A percentile compares a stretch with the other conserved stretches of the same genome.
Conservation (phyloP, 1,140 invertebrate genomes). For the Metaphire vulgaris region DNA sequence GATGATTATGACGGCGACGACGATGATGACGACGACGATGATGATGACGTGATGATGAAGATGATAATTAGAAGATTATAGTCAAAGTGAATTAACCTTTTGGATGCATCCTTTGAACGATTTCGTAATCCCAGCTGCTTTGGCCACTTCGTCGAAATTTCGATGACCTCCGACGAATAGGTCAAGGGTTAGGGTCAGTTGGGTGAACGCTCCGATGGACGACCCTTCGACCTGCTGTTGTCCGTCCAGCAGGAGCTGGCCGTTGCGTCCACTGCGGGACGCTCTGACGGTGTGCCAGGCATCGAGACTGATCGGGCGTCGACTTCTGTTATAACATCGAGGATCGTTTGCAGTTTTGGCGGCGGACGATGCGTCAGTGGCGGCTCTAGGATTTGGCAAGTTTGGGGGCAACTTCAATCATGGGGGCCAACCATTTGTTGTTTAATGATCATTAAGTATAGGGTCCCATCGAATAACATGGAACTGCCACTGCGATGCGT, state of each 20-base stretch:
- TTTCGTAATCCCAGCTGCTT: conserved; percentile 62
- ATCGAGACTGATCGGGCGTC: conserved; percentile 64
- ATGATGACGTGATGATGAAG: too few relatives aligned
- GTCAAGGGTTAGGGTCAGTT: conserved; percentile 74
- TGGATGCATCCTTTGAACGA: conserved; percentile 82
- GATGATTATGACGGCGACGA: too few relatives aligned
- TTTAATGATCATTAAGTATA: too few relatives aligned
- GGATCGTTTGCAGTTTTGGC: too few relatives aligned
- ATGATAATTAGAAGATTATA: too few relatives aligned
- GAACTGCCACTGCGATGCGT: too few relatives aligned
- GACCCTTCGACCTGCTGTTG: conserved; percentile 63
- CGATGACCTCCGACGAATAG: conserved; percentile 81
- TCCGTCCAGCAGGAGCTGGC: conserved; percentile 71
- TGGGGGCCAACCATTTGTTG: too few relatives aligned
- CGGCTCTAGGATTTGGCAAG: too few relatives aligned
- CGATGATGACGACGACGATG: too few relatives aligned
- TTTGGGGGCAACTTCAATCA: too few relatives aligned
- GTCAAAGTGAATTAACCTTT: conserved; percentile 57
- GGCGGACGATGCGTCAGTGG: too few relatives aligned
- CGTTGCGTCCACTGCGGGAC: conserved; percentile 77
- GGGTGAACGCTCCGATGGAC: conserved; percentile 71
- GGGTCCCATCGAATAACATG: too few relatives aligned
- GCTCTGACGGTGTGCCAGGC: conserved; percentile 79
- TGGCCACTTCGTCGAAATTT: conserved; percentile 67
- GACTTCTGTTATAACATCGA: conserved; percentile 65